Evolutionary conservation across 2,113 vertebrate genomes (phyloP).

Genomic region (Rhinichthys klamathensis): DNA sequence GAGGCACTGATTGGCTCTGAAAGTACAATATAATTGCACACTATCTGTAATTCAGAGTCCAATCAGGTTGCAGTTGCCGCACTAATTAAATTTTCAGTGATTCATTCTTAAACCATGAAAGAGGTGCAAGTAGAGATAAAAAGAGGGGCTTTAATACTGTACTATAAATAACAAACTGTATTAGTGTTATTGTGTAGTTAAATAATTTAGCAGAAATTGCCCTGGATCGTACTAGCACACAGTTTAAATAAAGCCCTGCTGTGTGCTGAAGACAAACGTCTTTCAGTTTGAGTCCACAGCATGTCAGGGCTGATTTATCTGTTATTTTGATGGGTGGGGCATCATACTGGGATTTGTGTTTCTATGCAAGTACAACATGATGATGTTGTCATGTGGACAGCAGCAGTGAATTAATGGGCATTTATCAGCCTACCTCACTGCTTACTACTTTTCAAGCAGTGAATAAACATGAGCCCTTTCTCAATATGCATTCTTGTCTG

Average conservation of each 20-base stretch:
- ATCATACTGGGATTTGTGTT: background rate
- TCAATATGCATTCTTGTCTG: too few species aligned
- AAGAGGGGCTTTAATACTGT: background rate
- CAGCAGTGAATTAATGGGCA: background rate
- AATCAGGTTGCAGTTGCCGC: slow-evolving; percentile 36
- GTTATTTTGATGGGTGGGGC: background rate
- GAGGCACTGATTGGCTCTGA: slow-evolving; percentile 28
- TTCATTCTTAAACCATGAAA: slow-evolving; percentile 46
- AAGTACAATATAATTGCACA: slow-evolving; percentile 19
- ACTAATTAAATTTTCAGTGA: slow-evolving; percentile 48
- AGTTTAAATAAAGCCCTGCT: background rate
- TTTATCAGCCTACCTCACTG: slow-evolving; percentile 1
- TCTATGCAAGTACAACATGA: background rate
- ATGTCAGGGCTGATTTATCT: background rate
- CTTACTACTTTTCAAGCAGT: background rate
- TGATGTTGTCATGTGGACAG: background rate
- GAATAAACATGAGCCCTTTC: background rate
- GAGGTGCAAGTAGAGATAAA: slow-evolving; percentile 4
- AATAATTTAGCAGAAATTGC: background rate
- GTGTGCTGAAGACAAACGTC: background rate
- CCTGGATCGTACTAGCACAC: background rate
- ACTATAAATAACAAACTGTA: slow-evolving; percentile 7
- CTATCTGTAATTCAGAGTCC: slow-evolving; percentile 34
- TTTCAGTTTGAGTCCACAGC: background rate
- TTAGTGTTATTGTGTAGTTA: background rate